Evolutionary conservation across 2,888 invertebrate species (phyloP).

Genomic region (Agrochola lota): DNA sequence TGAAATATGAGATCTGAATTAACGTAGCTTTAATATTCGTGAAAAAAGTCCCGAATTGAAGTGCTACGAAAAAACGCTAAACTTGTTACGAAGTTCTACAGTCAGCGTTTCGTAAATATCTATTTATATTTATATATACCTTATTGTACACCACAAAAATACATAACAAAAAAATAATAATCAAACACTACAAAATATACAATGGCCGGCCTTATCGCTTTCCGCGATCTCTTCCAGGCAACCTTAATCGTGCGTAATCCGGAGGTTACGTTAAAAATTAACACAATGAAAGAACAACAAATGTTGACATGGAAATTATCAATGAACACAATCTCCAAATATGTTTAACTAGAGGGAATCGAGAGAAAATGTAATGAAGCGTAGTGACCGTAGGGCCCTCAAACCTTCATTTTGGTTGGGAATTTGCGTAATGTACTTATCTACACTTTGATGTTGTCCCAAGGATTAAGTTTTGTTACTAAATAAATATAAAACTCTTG

Average conservation of each 20-base stretch:
- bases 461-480: conserved; percentile 31
- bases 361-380: conserved; percentile 52
- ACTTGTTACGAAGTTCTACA: conserved; percentile 4
- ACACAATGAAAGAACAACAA: conserved; percentile 45
- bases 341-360: conserved; percentile 29
- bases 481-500: conserved; percentile 32
- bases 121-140: no score
- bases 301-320: conserved; percentile 51
- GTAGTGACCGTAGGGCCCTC: conserved; percentile 39
- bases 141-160: no score
- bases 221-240: no score
- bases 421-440: conserved; percentile 47
- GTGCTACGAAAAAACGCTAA: conserved; percentile 29
- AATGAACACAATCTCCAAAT: conserved; percentile 47
- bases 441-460: conserved; percentile 47
- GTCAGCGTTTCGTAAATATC: conserved; percentile 39
- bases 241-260: no score
- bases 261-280: conserved; percentile 37
- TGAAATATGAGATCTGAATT: background rate
- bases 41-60: background rate
- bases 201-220: no score
- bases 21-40: background rate
- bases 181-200: no score
- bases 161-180: no score
- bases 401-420: conserved; percentile 18